These are phyloP conservation scores for Sinocyclocheilus anophthalmus DNA, from an alignment of 2,113 vertebrate genomes.

Conservation along the genomic window DNA sequence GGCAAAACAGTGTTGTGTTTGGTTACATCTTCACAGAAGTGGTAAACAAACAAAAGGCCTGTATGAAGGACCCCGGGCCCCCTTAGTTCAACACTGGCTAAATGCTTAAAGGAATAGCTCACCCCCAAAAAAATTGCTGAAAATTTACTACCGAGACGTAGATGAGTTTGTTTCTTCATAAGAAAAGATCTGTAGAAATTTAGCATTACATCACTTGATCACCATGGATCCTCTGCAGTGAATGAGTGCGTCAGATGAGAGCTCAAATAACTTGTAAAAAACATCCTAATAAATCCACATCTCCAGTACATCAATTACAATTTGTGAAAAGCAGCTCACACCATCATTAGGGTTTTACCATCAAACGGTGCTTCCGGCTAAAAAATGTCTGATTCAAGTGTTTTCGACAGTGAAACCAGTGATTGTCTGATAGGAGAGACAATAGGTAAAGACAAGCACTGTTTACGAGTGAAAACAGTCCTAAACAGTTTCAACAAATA, in stretches of 20 bases:
- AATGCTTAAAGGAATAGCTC: neutral
- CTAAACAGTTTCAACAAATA: no score
- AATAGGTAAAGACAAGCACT: no score
- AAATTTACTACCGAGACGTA: neutral
- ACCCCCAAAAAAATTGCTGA: neutral
- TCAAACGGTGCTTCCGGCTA: neutral
- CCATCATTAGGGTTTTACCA: no score
- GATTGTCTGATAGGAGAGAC: no score
- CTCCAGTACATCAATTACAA: no score
- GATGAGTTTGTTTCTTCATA: neutral
- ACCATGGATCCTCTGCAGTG: neutral
- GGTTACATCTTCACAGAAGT: slow-evolving; percentile 69
- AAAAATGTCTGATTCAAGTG: neutral
- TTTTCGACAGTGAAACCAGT: neutral
- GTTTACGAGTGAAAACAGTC: no score
- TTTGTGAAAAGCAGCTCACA: no score
- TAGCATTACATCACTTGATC: neutral
- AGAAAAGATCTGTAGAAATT: neutral
- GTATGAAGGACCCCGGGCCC: slow-evolving; percentile 53
- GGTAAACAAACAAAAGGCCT: slow-evolving; percentile 69
- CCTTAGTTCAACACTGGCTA: slow-evolving; percentile 23
- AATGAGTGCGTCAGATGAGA: no score
- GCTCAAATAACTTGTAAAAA: neutral
- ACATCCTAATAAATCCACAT: neutral
- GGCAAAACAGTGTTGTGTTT: slow-evolving; percentile 71